Conservation (phyloP, 2,113 vertebrate genomes). For the Tursiops truncatus region DNA sequence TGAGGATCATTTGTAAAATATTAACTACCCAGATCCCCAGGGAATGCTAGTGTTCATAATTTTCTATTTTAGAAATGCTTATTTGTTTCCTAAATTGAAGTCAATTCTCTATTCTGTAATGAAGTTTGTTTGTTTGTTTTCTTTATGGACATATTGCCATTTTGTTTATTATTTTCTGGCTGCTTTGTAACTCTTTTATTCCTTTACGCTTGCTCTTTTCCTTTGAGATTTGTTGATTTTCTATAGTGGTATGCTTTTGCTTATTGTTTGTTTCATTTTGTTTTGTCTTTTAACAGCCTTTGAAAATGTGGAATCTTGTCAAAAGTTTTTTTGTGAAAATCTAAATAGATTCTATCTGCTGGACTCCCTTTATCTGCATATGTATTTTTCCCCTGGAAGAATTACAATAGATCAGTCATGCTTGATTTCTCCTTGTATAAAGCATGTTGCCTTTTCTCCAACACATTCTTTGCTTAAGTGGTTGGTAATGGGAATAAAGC, state of each 20-base stretch:
- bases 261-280: background rate
- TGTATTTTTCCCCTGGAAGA: background rate
- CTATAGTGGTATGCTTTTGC: background rate
- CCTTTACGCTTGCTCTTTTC: background rate
- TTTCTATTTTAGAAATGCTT: constrained; percentile 25
- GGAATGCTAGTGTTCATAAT: background rate
- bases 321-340: background rate
- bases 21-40: background rate
- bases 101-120: background rate
- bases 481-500: background rate
- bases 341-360: background rate
- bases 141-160: background rate
- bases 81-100: background rate
- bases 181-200: background rate
- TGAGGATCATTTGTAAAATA: background rate
- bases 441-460: background rate
- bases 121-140: background rate
- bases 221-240: background rate
- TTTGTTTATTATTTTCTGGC: background rate
- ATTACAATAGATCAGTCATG: background rate
- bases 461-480: background rate
- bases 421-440: background rate
- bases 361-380: background rate
- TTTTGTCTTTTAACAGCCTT: background rate
- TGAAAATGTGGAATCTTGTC: background rate